Base-by-base conservation (phyloP, 2,797 vertebrate species). In the Gouania willdenowi region DNA sequence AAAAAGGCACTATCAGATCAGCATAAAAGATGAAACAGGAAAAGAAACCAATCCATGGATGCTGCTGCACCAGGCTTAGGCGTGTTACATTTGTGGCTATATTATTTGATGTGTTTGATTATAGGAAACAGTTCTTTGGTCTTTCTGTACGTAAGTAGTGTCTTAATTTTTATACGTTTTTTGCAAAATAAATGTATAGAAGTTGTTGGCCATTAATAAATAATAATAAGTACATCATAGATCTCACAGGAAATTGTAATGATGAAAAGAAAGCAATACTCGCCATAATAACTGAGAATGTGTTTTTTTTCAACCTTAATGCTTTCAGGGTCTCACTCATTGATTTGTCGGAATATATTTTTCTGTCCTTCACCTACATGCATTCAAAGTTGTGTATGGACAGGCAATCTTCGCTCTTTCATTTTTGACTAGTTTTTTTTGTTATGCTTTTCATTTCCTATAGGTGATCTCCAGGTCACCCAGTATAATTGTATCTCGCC, bases 381-480 rank as follows among this genome's bases (percentile, higher is more conserved):
- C n/a, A n/a, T n/a, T n/a, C n/a, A n/a, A n/a, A 45, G 21, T 43
- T 34, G 19, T 57, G 39, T 53, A 39, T 59, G 41, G 47, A 69
- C 37, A 29, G 22, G 53, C 52, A 36, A 27, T 21, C 10, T 28
- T 14, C 35, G 21, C 19, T 46, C 20, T 44, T 10, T 9, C 14
- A 8, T 15, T 18, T 23, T 23, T 32, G 36, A 45, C 23, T 37
- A 2, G 33, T 41, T 22, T 59, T 41, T 51, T 49, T 58, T 66
- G 57, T 64, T 58, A 48, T 52, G 54, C 59, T 71, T 76, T 82
- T 79, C 56, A 82, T 87, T 85, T 83, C 75, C 73, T 66, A 48
- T 30, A 20, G 66, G 52, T 69, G 71, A 78, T 65, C 43, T n/a
- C 53, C 41, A 41, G 68, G 62, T 79, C 65, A 59, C 39, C 6